These are phyloP conservation scores for Telmatochromis sp. DNA, from an alignment of 2,113 vertebrate species.

Conservation along the genomic window DNA sequence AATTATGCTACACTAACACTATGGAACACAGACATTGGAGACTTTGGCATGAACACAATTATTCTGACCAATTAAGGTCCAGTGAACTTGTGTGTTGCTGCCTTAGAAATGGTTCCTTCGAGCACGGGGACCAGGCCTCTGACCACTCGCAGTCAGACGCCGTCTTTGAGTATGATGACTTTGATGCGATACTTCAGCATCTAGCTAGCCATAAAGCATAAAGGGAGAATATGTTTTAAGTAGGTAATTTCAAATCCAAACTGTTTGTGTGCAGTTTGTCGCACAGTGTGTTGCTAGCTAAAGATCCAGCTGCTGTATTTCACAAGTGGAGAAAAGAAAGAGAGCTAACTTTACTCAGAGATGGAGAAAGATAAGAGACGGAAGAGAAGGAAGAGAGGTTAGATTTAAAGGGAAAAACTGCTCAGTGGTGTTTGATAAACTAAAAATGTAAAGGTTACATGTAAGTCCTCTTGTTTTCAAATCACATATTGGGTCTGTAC, in stretches of 20 bases:
- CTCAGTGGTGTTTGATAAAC: not conserved
- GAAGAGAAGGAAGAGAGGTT: not conserved
- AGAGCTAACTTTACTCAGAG: not conserved
- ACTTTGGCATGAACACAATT: not conserved
- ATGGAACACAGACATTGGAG: not conserved
- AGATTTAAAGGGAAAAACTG: not conserved
- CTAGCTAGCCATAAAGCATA: not conserved
- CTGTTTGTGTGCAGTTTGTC: not conserved
- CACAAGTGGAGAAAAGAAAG: not conserved
- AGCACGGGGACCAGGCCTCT: not conserved
- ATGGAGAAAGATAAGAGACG: not conserved
- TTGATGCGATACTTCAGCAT: not conserved
- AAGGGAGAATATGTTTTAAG: not conserved
- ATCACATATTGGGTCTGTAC: not conserved
- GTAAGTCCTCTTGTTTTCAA: not conserved
- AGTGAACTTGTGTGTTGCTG: not conserved
- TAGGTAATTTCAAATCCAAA: not conserved
- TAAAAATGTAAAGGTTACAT: not conserved
- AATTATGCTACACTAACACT: not conserved
- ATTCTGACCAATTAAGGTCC: not conserved
- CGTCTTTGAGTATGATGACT: not conserved
- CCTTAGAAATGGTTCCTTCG: not conserved
- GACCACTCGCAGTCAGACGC: not conserved
- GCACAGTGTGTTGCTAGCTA: not conserved
- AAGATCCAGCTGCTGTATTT: not conserved